Conservation (phyloP, 2,888 invertebrate species). For the Drosophila differens region DNA sequence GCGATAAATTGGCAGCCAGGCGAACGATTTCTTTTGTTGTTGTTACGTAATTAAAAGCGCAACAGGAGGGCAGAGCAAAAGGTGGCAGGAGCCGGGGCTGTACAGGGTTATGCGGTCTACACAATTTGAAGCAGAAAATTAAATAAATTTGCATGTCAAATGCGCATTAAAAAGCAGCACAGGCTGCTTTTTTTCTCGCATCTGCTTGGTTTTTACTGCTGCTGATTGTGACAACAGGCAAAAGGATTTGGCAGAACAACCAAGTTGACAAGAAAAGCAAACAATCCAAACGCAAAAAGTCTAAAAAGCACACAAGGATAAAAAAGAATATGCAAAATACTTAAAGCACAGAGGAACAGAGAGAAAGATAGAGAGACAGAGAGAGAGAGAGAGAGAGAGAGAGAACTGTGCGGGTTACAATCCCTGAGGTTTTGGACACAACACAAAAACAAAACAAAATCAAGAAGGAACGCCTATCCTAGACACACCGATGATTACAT, state of each 20-base stretch:
- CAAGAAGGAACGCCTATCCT: not conserved
- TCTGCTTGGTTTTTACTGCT: slow-evolving; percentile 18
- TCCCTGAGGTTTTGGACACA: slow-evolving; percentile 48
- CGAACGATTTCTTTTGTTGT: slow-evolving; percentile 46
- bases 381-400: slow-evolving; percentile 24
- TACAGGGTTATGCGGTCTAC: slow-evolving; percentile 10
- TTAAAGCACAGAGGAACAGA: not conserved
- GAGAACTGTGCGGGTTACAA: slow-evolving; percentile 30
- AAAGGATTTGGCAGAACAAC: slow-evolving; percentile 67
- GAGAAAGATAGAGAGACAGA: not conserved
- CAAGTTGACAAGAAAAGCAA: slow-evolving; percentile 22
- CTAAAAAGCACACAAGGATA: slow-evolving; percentile 12
- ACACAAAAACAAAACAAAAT: slow-evolving; percentile 14
- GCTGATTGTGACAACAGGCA: slow-evolving; percentile 65
- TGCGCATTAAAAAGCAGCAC: slow-evolving; percentile 70
- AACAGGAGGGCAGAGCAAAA: slow-evolving; percentile 45
- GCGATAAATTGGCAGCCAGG: slow-evolving; percentile 58
- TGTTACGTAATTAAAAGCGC: slow-evolving; percentile 71
- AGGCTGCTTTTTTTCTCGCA: slow-evolving; percentile 26
- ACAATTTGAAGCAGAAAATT: slow-evolving; percentile 75
- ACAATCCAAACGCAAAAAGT: slow-evolving; percentile 10
- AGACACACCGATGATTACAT: not conserved
- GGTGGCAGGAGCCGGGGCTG: not conserved
- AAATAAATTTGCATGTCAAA: slow-evolving; percentile 80
- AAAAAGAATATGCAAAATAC: slow-evolving; percentile 48